phyloP scores from a whole-genome alignment of 1,140 invertebrate species.

The Macrocentrus cingulum region DNA sequence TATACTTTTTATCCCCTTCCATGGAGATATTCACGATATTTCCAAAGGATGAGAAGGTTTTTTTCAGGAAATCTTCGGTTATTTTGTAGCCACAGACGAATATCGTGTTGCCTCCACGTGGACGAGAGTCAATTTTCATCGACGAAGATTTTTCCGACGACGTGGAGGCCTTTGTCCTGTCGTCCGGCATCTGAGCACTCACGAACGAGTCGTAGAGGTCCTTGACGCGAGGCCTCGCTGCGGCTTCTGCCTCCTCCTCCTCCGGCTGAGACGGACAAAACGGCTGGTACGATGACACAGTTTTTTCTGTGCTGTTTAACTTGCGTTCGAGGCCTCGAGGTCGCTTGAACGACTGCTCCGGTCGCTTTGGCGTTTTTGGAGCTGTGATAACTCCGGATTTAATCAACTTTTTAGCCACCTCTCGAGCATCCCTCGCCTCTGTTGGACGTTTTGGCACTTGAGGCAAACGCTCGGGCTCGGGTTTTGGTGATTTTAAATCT shows the following conservation, averaged over 20 bases:
- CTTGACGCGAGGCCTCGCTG: conserved; percentile 61
- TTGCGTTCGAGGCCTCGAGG: conserved; percentile 81
- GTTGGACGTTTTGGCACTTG: conserved; percentile 75
- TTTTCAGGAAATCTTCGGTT: conserved; percentile 79
- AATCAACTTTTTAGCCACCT: conserved; percentile 91
- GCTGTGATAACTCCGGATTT: conserved; percentile 91
- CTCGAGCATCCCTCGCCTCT: conserved; percentile 88
- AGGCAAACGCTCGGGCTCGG: conserved; percentile 79
- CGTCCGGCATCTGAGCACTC: conserved; percentile 70
- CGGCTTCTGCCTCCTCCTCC: conserved; percentile 61
- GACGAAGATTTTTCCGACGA: conserved; percentile 58
- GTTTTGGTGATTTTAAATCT: conserved; percentile 84
- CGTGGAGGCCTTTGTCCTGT: conserved; percentile 49
- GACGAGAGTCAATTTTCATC: conserved; percentile 63
- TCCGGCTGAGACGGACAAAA: conserved; percentile 80
- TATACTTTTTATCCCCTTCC: conserved; percentile 84
- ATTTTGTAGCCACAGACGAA: conserved; percentile 83
- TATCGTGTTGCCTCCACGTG: conserved; percentile 79
- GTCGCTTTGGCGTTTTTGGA: conserved; percentile 72
- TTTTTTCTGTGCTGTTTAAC: conserved; percentile 70
- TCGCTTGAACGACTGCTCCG: conserved; percentile 84
- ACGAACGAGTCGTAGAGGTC: conserved; percentile 90
- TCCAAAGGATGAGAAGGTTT: conserved; percentile 76
- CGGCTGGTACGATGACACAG: conserved; percentile 83
- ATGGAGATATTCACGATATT: conserved; percentile 86